Conservation (phyloP, 2,888 invertebrate genomes). For the Brachyopa scutellaris region DNA sequence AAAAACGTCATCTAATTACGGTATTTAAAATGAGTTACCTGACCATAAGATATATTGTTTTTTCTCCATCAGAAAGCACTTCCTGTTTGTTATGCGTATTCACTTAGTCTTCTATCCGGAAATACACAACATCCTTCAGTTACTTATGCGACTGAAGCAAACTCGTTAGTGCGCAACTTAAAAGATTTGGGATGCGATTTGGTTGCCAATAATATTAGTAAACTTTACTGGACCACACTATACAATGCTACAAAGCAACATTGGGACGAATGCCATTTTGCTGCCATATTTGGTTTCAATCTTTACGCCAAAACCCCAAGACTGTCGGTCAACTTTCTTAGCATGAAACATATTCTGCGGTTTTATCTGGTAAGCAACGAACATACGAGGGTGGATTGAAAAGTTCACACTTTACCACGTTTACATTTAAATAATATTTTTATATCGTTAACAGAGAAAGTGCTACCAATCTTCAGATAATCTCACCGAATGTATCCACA, state of each 20-base stretch:
- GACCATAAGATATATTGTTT: too few species aligned
- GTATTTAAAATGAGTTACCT: too few species aligned
- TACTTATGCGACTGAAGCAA: constrained; percentile 40
- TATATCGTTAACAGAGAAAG: constrained; percentile 60
- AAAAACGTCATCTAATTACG: constrained; percentile 66
- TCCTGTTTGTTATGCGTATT: constrained; percentile 73
- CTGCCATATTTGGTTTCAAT: constrained; percentile 73
- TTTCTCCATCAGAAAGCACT: constrained; percentile 60
- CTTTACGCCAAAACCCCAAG: constrained; percentile 53
- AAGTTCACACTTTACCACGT: too few species aligned
- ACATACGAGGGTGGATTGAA: too few species aligned
- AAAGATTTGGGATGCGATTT: constrained; percentile 42
- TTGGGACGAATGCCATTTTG: constrained; percentile 74
- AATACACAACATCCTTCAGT: constrained; percentile 69
- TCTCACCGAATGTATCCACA: constrained; percentile 7
- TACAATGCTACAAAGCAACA: constrained; percentile 72
- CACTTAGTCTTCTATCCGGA: constrained; percentile 60
- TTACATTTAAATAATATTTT: background rate
- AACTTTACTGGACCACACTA: constrained; percentile 73
- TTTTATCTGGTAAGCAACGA: constrained; percentile 76
- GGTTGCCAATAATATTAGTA: background rate
- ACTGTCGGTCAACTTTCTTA: constrained; percentile 74
- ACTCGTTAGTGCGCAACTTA: constrained; percentile 63
- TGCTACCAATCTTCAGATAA: constrained; percentile 12
- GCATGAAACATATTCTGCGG: constrained; percentile 74